Evolutionary conservation across 2,888 invertebrate species (phyloP), one percentile per base, ranked within the genome.

Genomic region (Petrolisthes manimaculis): DNA sequence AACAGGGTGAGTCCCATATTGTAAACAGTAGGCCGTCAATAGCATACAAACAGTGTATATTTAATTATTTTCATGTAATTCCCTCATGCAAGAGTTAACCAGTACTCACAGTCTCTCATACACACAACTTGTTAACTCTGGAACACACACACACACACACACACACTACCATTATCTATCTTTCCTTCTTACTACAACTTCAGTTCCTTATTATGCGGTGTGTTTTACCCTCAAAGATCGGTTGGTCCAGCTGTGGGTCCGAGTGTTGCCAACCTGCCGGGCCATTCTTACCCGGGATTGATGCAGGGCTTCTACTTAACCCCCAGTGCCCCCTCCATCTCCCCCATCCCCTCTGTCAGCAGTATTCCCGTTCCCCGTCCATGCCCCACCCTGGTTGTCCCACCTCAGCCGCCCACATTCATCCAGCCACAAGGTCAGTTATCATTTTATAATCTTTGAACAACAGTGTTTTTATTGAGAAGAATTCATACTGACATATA

Each of bases 251-350:
- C 74, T 9, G 75, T 81, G 5, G 88, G 84, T 9, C 71, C 74
- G 3, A 79, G 81, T 53, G 54, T 67, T 69, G 56, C 37, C 56
- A 78, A 55, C 4, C 53, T 88, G 37, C 56, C 77, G 3, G 67
- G 84, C 3, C 84, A 81, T 12, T 69, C 87, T 6, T 89, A 86
- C 54, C 87, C 86, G 9, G 54, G 89, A 61, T 75, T 89, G 4
- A 53, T 89, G 77, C 89, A 84, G 6, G 87, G 89, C n/a, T 89
- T 84, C 78, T 89, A 89, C 84, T 78, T 89, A 37, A 84, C 84
- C 18, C 74, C 81, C 54, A 84, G 83, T 61, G 75, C 80, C 51
- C 55, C 69, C 79, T 89, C 51, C 75, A 69, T 81, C 69, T 83
- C 75, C 55, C 79, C 75, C 14, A 53, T 81, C 53, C 81, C 83